phyloP scores from a whole-genome alignment of 2,888 invertebrate species.

The Megastigmus dorsalis region DNA sequence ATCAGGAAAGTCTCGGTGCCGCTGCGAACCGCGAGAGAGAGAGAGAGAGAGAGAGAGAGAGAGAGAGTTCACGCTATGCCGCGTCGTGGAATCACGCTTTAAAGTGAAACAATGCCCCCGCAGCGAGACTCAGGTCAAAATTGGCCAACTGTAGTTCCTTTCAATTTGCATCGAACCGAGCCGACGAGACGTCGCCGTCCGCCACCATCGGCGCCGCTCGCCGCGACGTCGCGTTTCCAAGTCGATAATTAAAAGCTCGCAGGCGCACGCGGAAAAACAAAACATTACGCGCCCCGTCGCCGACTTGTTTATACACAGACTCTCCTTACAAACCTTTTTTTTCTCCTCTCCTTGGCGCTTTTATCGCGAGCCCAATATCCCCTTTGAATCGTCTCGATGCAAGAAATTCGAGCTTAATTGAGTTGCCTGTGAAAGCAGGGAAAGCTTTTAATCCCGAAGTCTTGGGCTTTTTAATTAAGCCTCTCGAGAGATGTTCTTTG shows the following conservation, averaged over 20 bases:
- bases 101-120: conserved; percentile 24
- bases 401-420: neutral
- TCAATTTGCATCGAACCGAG: conserved; percentile 31
- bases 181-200: neutral
- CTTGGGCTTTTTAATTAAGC: neutral
- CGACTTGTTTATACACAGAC: no score
- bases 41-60: no score
- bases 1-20: neutral
- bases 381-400: neutral
- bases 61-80: no score
- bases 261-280: neutral
- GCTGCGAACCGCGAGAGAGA: neutral
- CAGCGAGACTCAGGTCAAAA: conserved; percentile 9
- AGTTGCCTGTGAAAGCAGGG: neutral
- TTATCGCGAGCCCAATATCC: neutral
- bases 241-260: conserved; percentile 37
- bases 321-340: no score
- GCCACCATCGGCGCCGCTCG: neutral
- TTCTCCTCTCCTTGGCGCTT: neutral
- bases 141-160: conserved; percentile 42
- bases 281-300: neutral
- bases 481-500: no score
- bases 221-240: neutral
- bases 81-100: conserved; percentile 38
- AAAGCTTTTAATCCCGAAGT: neutral